Evolutionary conservation across 2,113 vertebrate genomes (phyloP), one percentile per base, ranked within the genome.

Genomic region (Proteles cristata): DNA sequence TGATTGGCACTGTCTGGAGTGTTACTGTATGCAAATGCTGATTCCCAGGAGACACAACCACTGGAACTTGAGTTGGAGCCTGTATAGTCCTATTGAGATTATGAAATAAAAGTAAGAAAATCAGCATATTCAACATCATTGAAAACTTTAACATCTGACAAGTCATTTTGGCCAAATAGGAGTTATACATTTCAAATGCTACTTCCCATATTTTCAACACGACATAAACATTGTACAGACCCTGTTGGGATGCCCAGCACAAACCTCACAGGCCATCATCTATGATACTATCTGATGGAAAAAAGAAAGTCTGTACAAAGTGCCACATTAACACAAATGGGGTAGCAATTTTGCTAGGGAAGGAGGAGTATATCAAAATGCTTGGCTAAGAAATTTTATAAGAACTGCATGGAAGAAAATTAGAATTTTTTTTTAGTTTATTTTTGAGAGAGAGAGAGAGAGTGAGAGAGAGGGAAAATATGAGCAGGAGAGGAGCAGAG

Each of bases 1-100:
- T 99, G 50, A 99, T 98, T 96, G 99, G 98, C 97, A 99, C 98
- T 35, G 99, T 99, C 97, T 99, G 99, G 97, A 99, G 98, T 82
- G 99, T 99, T 91, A 99, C 99, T 73, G 99, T 98, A 79, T 99
- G 99, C 92, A 98, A 97, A 98, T 98, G 98, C 94, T 98, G 99
- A 98, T 97, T 99, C 90, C 99, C 99, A 96, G 98, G 98, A 77
- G 99, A 99, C 68, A 99, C 98, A 2, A 99, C 99, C 87, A 99
- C 99, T n/a, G 99, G 99, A 92, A 99, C 99, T 92, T 99, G 99
- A 74, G 98, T 33, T 87, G 99, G 98, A 95, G 98, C 97, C 94
- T 99, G 99, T 93, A 99, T 97, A 81, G 98, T 98, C 98, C 99
- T 99, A 80, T 90, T 66, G 96, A 98, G 80, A 97, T 97, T 50